Conservation (phyloP, 2,113 vertebrate species). For the Phyllostomus discolor region DNA sequence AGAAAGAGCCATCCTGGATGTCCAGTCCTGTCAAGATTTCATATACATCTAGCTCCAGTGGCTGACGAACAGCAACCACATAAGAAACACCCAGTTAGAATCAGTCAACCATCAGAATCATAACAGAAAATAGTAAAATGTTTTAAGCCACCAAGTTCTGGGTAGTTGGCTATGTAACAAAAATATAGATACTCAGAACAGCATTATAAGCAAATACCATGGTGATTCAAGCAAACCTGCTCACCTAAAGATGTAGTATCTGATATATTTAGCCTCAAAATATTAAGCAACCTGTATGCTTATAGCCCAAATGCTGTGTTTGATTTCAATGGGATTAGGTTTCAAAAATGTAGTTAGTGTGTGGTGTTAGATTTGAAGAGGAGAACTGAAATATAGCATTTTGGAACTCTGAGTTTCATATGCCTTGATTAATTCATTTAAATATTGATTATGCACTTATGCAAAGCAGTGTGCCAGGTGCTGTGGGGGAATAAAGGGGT, state of each 20-base stretch:
- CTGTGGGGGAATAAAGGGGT: constrained; percentile 51
- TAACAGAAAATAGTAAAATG: neutral
- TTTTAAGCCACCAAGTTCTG: neutral
- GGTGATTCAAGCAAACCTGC: neutral
- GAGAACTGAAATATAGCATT: constrained; percentile 58
- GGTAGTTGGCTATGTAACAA: neutral
- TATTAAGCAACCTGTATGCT: neutral
- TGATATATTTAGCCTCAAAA: neutral
- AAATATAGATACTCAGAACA: neutral
- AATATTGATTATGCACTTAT: constrained; percentile 72
- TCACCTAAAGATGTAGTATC: neutral
- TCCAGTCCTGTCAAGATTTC: neutral
- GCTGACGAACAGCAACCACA: neutral
- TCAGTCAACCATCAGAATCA: neutral
- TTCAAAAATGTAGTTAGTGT: constrained; percentile 4
- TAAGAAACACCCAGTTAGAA: neutral
- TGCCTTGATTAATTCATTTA: constrained; percentile 63
- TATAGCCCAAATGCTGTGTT: neutral
- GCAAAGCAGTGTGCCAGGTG: constrained; percentile 58
- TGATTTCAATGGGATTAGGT: constrained; percentile 1
- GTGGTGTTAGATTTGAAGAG: constrained; percentile 34
- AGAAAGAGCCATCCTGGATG: neutral
- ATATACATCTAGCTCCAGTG: neutral
- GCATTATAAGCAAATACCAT: neutral
- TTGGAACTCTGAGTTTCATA: constrained; percentile 45